Evolutionary conservation across 2,113 vertebrate genomes (phyloP).

Genomic region (Condylura cristata): DNA sequence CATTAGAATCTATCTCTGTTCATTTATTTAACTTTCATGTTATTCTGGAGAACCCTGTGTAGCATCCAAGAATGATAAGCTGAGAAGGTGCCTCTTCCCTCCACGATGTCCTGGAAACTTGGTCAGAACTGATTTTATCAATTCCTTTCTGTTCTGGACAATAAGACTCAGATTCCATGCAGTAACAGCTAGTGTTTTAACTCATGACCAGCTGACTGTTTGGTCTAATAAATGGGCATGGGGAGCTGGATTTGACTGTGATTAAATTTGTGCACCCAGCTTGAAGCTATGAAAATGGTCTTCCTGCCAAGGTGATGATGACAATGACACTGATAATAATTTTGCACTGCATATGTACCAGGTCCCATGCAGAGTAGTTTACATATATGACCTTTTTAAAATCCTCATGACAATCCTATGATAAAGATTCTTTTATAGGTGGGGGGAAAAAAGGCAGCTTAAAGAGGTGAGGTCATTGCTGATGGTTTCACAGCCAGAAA

Average conservation of each 20-base stretch:
- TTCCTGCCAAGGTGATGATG: not conserved
- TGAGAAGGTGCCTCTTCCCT: not conserved
- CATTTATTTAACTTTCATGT: not conserved
- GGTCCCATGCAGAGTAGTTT: not conserved
- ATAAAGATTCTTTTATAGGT: not conserved
- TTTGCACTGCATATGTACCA: not conserved
- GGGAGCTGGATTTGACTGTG: not conserved
- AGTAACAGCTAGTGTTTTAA: not conserved
- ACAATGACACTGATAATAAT: not conserved
- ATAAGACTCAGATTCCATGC: not conserved
- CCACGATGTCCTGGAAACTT: not conserved
- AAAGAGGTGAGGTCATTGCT: not conserved
- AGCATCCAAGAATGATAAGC: not conserved
- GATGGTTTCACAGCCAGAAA: not conserved
- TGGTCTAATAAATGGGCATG: not conserved
- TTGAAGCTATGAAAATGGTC: not conserved
- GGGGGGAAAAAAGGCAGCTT: not conserved
- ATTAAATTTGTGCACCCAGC: not conserved
- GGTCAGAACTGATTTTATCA: constrained; percentile 10
- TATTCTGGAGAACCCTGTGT: not conserved
- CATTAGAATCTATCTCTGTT: not conserved
- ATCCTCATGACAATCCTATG: not conserved
- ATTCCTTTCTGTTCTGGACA: not conserved
- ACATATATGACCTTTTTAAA: not conserved
- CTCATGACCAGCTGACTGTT: not conserved